Evolutionary conservation across 2,113 vertebrate genomes (phyloP).

Genomic region (Hucho hucho): DNA sequence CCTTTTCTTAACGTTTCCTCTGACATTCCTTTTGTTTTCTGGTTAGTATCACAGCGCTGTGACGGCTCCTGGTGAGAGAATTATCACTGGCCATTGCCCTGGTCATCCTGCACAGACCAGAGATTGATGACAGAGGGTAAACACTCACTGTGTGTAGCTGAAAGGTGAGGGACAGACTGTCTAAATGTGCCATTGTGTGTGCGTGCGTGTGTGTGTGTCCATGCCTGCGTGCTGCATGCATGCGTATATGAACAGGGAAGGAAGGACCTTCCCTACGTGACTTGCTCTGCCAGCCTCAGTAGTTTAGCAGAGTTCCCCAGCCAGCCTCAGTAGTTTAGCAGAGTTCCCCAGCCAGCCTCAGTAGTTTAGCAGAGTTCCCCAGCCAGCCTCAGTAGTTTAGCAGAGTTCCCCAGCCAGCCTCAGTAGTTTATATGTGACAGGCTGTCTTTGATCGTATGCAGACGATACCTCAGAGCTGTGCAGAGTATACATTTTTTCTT

Average conservation of each 20-base stretch:
- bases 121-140: conserved; percentile 51
- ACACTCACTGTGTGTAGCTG: conserved; percentile 17
- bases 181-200: not conserved
- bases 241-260: not conserved
- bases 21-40: conserved; percentile 61
- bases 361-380: no score
- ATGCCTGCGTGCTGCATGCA: not conserved
- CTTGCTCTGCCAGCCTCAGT: no score
- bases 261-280: not conserved
- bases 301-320: no score
- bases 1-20: not conserved
- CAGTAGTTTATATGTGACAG: conserved; percentile 47
- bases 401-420: conserved; percentile 3
- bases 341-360: no score
- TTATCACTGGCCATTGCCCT: conserved; percentile 49
- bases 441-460: conserved; percentile 32
- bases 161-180: not conserved
- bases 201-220: not conserved
- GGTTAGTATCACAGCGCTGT: conserved; percentile 52
- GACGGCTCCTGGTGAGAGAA: conserved; percentile 52
- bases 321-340: no score
- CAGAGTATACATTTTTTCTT: not conserved
- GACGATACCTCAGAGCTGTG: not conserved
- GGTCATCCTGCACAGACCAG: conserved; percentile 35
- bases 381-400: no score